Evolutionary conservation across 2,113 vertebrate species (phyloP).

Genomic region (Brachypodius melanocephalos): DNA sequence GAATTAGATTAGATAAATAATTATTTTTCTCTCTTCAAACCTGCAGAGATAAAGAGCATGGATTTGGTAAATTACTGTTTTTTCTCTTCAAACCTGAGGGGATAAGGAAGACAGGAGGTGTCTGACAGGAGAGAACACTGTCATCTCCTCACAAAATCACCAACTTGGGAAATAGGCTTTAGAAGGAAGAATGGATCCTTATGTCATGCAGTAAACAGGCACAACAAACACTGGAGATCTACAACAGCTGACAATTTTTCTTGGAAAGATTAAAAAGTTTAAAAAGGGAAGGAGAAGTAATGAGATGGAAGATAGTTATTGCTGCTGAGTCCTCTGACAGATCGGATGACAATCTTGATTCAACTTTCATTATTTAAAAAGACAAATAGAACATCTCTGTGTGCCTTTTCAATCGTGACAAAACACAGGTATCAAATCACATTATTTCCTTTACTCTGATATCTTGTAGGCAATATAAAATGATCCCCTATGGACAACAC

Average conservation of each 20-base stretch:
- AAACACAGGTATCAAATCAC: slow-evolving; percentile 34
- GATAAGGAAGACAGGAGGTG: background rate
- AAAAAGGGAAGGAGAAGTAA: slow-evolving; percentile 1
- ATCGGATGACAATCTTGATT: slow-evolving; percentile 15
- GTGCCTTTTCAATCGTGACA: background rate
- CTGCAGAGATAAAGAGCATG: background rate
- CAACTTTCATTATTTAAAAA: slow-evolving; percentile 23
- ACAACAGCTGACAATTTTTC: background rate
- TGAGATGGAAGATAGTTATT: slow-evolving; percentile 6
- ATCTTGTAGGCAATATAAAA: background rate
- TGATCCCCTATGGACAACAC: background rate
- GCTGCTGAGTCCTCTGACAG: slow-evolving; percentile 16
- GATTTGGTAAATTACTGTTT: background rate
- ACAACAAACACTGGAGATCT: background rate
- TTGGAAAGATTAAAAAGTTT: slow-evolving; percentile 7
- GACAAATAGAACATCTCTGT: slow-evolving; percentile 17
- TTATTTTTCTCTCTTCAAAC: background rate
- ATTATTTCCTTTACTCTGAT: slow-evolving; percentile 32
- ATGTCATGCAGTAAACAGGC: background rate
- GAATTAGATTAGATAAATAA: background rate
- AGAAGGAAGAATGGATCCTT: background rate
- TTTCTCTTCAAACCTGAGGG: background rate
- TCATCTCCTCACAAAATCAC: background rate
- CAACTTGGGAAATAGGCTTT: background rate
- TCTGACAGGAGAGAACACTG: background rate